phyloP scores from a whole-genome alignment of 2,113 vertebrate species.

The Hippocampus guttulatus region DNA sequence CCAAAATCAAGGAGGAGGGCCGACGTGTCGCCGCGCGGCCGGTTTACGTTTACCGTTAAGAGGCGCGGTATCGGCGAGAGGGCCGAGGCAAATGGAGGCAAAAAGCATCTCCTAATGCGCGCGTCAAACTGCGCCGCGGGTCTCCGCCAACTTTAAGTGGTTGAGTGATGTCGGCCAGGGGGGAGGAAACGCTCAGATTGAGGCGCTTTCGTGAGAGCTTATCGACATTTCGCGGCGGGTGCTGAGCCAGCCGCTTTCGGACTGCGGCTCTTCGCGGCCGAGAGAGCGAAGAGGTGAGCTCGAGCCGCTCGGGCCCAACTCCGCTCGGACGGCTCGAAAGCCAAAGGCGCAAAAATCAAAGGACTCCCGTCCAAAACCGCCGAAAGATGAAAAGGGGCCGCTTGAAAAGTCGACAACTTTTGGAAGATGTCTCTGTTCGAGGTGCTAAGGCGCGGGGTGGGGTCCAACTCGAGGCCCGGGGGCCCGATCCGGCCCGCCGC shows the following conservation, averaged over 20 bases:
- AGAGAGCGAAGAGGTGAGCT: constrained; percentile 63
- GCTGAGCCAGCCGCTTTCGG: constrained; percentile 71
- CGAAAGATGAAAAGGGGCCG: too few species aligned
- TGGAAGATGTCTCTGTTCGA: too few species aligned
- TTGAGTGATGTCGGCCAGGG: constrained; percentile 78
- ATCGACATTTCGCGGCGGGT: constrained; percentile 77
- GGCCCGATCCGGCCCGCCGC: too few species aligned
- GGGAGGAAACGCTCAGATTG: constrained; percentile 74
- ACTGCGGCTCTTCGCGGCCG: constrained; percentile 58
- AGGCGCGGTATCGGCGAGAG: constrained; percentile 26
- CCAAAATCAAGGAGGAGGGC: constrained; percentile 67
- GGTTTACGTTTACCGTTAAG: constrained; percentile 64
- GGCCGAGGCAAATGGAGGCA: constrained; percentile 53
- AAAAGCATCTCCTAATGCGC: constrained; percentile 71
- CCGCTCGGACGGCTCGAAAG: too few species aligned
- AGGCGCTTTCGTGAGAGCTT: constrained; percentile 81
- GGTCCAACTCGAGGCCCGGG: too few species aligned
- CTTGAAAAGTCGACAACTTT: too few species aligned
- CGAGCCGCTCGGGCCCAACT: constrained; percentile 41
- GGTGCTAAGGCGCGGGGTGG: too few species aligned
- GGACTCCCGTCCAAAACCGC: too few species aligned
- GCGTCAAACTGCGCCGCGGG: constrained; percentile 69
- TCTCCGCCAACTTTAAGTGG: constrained; percentile 76
- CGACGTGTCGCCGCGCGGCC: constrained; percentile 48
- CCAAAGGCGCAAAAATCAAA: too few species aligned